phyloP scores from a whole-genome alignment of 2,888 invertebrate species.

The Chromoteleia sp. region DNA sequence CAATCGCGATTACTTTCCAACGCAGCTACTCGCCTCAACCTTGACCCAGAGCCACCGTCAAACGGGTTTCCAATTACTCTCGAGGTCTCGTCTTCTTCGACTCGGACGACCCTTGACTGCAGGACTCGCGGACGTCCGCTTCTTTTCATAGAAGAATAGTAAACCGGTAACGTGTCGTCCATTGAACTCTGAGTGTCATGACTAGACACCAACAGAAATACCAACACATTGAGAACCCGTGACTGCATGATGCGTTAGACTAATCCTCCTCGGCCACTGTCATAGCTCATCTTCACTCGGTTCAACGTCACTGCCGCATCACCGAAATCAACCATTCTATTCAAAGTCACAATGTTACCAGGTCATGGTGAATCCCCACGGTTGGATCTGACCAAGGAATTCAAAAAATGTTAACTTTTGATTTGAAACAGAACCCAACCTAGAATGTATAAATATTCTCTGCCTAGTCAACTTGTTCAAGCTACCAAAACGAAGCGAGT shows the following conservation, averaged over 20 bases:
- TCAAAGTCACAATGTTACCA: neutral
- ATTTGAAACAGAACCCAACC: neutral
- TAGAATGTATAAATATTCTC: neutral
- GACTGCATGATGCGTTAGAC: constrained; percentile 52
- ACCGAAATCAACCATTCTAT: constrained; percentile 6
- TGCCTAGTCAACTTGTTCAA: constrained; percentile 41
- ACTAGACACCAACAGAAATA: constrained; percentile 60
- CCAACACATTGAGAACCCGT: constrained; percentile 37
- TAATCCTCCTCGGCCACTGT: constrained; percentile 32
- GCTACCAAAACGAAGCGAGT: constrained; percentile 39
- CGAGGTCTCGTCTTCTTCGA: constrained; percentile 21
- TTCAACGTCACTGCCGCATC: constrained; percentile 7
- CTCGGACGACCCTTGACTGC: constrained; percentile 27
- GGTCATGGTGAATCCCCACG: neutral
- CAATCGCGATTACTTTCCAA: constrained; percentile 41
- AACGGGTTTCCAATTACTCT: constrained; percentile 42
- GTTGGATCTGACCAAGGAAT: neutral
- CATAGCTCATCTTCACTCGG: constrained; percentile 38
- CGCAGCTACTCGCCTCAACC: constrained; percentile 33
- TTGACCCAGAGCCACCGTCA: constrained; percentile 47
- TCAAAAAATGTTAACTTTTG: neutral
- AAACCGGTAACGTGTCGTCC: constrained; percentile 36
- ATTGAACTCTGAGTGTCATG: constrained; percentile 43
- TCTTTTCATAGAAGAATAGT: constrained; percentile 28
- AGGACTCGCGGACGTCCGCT: constrained; percentile 7